Percentiles rank a stretch among this genome's conserved stretches.
These are phyloP conservation scores for Diarsia mendica DNA, from an alignment of 2,888 invertebrate genomes.

Conservation along the genomic window DNA sequence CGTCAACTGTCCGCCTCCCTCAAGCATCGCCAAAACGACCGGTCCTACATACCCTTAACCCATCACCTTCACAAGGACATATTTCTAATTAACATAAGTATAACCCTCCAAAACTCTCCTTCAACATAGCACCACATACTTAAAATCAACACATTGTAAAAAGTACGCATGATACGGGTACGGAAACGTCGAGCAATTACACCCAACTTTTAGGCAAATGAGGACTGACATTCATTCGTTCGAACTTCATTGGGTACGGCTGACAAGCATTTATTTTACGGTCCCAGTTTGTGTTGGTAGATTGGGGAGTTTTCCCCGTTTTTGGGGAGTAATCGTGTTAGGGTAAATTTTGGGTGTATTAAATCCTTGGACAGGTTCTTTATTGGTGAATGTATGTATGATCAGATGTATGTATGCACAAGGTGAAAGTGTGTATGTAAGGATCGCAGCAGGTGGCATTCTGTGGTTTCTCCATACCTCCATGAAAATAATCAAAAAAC, in stretches of 20 bases:
- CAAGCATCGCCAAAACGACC: background rate
- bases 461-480: background rate
- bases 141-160: conserved; percentile 46
- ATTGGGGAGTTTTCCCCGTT: background rate
- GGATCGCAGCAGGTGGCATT: background rate
- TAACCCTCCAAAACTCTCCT: conserved; percentile 11
- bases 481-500: background rate
- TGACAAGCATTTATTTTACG: conserved; percentile 66
- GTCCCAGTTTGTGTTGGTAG: background rate
- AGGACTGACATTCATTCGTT: conserved; percentile 70
- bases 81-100: background rate
- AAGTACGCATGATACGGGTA: conserved; percentile 48
- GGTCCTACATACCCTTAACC: background rate
- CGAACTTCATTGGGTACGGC: conserved; percentile 70
- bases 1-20: background rate
- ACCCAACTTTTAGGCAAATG: conserved; percentile 56
- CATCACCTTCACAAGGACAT: no score
- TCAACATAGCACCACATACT: background rate
- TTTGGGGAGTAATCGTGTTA: background rate
- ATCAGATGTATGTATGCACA: background rate
- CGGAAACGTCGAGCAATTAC: conserved; percentile 62
- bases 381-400: background rate
- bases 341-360: background rate
- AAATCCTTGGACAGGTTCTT: background rate
- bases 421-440: background rate